Conservation (phyloP, 2,797 vertebrate species). For the Sebastes trivittatus region DNA sequence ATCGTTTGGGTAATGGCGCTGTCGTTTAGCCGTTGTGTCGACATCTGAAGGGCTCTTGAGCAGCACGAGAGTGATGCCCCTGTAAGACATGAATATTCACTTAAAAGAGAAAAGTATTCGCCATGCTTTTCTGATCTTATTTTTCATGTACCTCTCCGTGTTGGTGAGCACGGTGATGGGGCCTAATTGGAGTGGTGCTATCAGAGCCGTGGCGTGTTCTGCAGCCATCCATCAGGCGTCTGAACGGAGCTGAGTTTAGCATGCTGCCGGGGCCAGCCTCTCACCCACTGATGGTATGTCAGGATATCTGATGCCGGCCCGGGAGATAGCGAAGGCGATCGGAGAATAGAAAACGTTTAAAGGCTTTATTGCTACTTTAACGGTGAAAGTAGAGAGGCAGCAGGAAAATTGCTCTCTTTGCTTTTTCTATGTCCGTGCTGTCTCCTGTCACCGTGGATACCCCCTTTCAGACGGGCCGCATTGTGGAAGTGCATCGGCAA, state of each 20-base stretch:
- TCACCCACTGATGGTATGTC: conserved; percentile 38
- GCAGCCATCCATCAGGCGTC: conserved; percentile 46
- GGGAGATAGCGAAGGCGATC: conserved; percentile 23
- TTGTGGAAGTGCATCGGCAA: neutral
- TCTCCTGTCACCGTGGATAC: neutral
- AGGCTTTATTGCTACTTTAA: conserved; percentile 49
- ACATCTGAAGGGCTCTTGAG: conserved; percentile 30
- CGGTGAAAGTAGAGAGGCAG: conserved; percentile 6
- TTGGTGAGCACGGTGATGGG: conserved; percentile 23
- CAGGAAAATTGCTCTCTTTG: conserved; percentile 30
- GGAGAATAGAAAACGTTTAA: conserved; percentile 44
- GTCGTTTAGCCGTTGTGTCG: conserved; percentile 16
- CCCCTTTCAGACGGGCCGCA: neutral
- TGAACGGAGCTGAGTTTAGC: conserved; percentile 35
- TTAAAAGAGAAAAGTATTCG: conserved; percentile 24
- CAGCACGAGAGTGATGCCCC: conserved; percentile 1
- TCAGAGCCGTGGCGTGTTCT: conserved; percentile 26
- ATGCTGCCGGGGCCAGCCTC: conserved; percentile 23
- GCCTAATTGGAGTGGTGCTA: conserved; percentile 54
- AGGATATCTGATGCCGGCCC: conserved; percentile 44
- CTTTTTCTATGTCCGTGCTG: neutral
- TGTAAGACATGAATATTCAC: conserved; percentile 16
- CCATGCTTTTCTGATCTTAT: neutral
- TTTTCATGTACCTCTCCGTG: neutral
- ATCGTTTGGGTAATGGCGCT: conserved; percentile 46